Evolutionary conservation across 30 jellyfish, hydroid and myxozoan species (phyloP), one percentile per base, ranked within the genome.

Genomic region (Hydractinia symbiolongicarpus): DNA sequence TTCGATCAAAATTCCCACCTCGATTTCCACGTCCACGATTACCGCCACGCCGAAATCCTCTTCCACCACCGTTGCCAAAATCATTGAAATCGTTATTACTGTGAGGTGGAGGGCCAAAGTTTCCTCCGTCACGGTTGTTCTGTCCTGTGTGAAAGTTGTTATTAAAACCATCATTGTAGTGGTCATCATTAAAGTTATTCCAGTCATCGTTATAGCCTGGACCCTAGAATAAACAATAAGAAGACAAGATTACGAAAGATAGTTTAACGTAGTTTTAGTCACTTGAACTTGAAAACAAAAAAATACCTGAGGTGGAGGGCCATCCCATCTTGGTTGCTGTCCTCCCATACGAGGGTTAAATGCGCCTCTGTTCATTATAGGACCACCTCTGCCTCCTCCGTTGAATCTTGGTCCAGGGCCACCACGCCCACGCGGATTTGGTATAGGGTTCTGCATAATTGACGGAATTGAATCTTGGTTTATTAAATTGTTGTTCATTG

Each of bases 341-440:
- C 76, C 76, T 9, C 67, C 21, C 53, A 78, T 78, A 0, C 76
- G 76, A 53, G 50, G 20, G 55, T 76, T 76, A 21, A 53, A 53
- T 16, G 79, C 78, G 13, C 84, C 84, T 6, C 84, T 44, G 50
- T 76, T 50, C 84, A 76, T 76, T 76, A 50, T 73, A 14, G 84
- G 73, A 54, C 67, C 16, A 76, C 84, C 84, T 52, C 84, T 53
- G 40, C 40, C 40, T 64, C 74, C 74, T 64, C 74, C 74, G 40
- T 64, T 64, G 40, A 64, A 64, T 13, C 74, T 7, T 64, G 52
- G 52, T 51, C 74, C 74, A 64, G 19, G 19, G 44, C 44, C 44
- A 64, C 74, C 74, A 4, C 74, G 19, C 19, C 52, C 74, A 64
- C 40, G 74, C 16, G 74, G 74, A 51, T 64, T 64, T n/a, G 74